Base-by-base conservation (phyloP, 1,140 invertebrate species). In the Zaprionus africanus region DNA sequence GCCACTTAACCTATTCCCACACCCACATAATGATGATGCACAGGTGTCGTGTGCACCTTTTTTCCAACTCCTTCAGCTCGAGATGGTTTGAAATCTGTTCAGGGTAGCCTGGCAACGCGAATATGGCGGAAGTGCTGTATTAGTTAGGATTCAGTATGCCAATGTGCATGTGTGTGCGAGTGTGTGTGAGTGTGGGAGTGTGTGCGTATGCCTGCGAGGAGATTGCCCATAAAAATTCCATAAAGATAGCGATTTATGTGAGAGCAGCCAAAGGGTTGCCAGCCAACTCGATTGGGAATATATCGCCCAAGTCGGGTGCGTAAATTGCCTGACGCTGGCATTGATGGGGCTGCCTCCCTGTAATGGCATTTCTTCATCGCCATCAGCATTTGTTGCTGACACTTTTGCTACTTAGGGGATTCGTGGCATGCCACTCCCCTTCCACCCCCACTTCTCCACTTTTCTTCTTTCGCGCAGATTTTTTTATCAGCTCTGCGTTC, bases 221-320 rank as follows among this genome's bases (percentile, higher is more conserved):
- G 90, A 91, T 91, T 91, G 90, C 80, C 90, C 90, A 91, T 91
- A 91, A 91, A 91, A 91, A 91, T 91, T 91, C 90, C 90, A 91
- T 91, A 91, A 91, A 91, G 90, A 91, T 91, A 91, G 78, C 90
- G 90, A 91, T 91, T 91, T 91, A 91, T 91, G 53, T 46, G 38
- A 56, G 56, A 74, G 60, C 73, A 28, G 78, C 74, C 72, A 88
- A 88, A 90, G 85, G 85, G 85, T 90, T 90, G 85, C 67, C 84
- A 64, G 85, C 67, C 84, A 64, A 70, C 61, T 81, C 85, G 75
- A 76, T 84, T 53, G 61, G 43, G 31, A 41, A 38, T 61, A 17
- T 9, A 17, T 53, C 22, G 22, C 43, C 28, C 57, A 62, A 61
- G 76, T 65, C 76, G 76, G 67, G 67, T 81, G 85, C 81, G 86